These are phyloP conservation scores for Forpus xanthops DNA, from an alignment of 2,797 vertebrate genomes.

Conservation along the genomic window DNA sequence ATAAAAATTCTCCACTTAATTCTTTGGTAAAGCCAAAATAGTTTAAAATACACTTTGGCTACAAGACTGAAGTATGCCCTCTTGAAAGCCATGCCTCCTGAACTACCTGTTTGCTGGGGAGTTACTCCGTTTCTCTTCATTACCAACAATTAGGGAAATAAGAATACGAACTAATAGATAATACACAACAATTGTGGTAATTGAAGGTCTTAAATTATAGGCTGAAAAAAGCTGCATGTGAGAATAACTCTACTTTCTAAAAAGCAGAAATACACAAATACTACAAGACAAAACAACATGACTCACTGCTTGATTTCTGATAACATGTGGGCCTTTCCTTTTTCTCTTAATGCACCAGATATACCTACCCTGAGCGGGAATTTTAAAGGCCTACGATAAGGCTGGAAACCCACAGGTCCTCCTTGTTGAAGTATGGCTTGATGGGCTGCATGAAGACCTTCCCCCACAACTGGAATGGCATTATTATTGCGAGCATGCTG, in stretches of 20 bases:
- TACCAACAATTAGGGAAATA: background rate
- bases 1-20: background rate
- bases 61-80: background rate
- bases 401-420: conserved; percentile 97
- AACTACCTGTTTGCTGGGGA: background rate
- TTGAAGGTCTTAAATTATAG: background rate
- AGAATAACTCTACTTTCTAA: background rate
- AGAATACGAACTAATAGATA: background rate
- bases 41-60: background rate
- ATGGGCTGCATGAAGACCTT: conserved; percentile 96
- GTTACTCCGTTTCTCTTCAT: background rate
- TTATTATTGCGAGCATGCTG: conserved; percentile 93
- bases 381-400: conserved; percentile 92
- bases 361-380: conserved; percentile 91
- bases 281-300: background rate
- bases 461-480: conserved; percentile 90
- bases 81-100: background rate
- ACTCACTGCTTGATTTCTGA: background rate
- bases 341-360: background rate
- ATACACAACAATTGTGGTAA: background rate
- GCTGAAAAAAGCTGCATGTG: background rate
- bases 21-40: background rate
- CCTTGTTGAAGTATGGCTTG: conserved; percentile 99
- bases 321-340: background rate
- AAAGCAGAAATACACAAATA: background rate